phyloP scores from a whole-genome alignment of 2,888 invertebrate genomes.

The Cheilosia impressa region DNA sequence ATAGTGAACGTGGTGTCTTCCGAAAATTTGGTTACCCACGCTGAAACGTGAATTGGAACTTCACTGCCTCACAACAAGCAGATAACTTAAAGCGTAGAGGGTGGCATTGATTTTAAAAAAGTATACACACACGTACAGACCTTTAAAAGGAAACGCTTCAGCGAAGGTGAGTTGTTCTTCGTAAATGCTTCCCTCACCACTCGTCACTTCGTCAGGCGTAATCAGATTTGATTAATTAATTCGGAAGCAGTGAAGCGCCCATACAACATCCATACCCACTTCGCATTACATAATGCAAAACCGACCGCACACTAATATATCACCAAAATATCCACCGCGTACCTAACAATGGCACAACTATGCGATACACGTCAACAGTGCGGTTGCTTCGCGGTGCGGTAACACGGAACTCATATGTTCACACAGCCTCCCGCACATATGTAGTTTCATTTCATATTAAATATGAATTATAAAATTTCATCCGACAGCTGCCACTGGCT shows the following conservation, averaged over 20 bases:
- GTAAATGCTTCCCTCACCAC: neutral
- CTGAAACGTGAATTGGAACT: no score
- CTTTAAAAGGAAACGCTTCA: no score
- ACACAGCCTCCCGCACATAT: neutral
- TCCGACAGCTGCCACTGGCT: neutral
- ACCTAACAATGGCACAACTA: neutral
- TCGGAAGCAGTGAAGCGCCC: neutral
- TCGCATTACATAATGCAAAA: neutral
- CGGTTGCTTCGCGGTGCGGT: conserved; percentile 22
- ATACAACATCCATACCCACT: neutral
- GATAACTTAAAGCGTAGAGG: no score
- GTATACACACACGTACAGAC: no score
- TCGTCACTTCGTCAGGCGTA: neutral
- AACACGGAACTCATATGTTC: conserved; percentile 10
- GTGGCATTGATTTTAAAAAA: no score
- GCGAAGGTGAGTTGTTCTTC: no score
- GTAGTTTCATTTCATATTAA: conserved; percentile 5
- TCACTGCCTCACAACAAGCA: no score
- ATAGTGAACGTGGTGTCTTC: no score
- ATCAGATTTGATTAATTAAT: conserved; percentile 29
- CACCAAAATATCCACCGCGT: conserved; percentile 2
- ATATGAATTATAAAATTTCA: conserved; percentile 4
- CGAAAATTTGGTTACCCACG: no score
- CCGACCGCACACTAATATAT: conserved; percentile 30
- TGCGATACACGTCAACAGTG: conserved; percentile 8